These are phyloP conservation scores for Sebastes kiyomatsui DNA, from an alignment of 2,797 vertebrate species.

Conservation along the genomic window DNA sequence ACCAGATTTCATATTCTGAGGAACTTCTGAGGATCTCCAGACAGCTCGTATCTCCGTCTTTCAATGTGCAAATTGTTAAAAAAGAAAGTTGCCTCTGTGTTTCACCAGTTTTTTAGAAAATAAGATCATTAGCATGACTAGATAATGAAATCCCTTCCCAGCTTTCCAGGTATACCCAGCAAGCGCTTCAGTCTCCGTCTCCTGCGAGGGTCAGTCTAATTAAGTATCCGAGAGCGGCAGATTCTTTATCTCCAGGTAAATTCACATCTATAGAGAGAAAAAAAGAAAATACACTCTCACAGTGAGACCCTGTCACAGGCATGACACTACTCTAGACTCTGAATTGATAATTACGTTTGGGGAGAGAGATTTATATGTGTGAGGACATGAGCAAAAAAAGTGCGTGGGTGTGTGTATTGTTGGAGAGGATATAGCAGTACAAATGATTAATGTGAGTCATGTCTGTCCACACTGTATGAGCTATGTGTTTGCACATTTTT, in stretches of 20 bases:
- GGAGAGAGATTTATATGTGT: constrained; percentile 3
- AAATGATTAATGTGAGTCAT: constrained; percentile 77
- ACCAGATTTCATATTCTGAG: not conserved
- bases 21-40: not conserved
- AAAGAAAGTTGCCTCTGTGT: not conserved
- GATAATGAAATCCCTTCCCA: constrained; percentile 12
- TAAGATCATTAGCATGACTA: constrained; percentile 3
- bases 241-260: constrained; percentile 56
- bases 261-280: constrained; percentile 52
- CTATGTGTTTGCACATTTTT: constrained; percentile 75
- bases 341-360: constrained; percentile 72
- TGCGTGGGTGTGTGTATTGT: not conserved
- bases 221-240: constrained; percentile 40
- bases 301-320: constrained; percentile 42
- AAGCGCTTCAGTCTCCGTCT: constrained; percentile 6
- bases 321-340: constrained; percentile 31
- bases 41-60: not conserved
- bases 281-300: constrained; percentile 35
- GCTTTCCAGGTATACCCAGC: constrained; percentile 38
- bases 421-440: constrained; percentile 48
- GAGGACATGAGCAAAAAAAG: not conserved
- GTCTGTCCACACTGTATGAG: constrained; percentile 68
- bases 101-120: not conserved
- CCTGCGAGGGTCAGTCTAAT: constrained; percentile 59
- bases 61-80: not conserved